These are phyloP conservation scores for Periparus ater DNA, from an alignment of 2,797 vertebrate species.

Conservation along the genomic window DNA sequence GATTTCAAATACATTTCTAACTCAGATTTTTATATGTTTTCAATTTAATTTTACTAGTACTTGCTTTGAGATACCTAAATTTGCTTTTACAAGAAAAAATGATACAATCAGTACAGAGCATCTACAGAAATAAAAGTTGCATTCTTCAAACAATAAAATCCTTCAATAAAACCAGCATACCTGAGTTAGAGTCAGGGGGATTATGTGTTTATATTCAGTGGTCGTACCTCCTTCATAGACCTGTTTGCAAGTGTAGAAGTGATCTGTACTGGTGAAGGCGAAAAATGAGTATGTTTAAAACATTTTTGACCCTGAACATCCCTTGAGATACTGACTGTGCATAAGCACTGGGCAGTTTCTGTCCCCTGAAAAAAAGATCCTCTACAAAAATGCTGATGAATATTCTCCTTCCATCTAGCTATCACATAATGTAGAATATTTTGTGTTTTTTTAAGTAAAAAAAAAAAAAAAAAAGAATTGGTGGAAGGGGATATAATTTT, in stretches of 20 bases:
- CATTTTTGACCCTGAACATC: neutral
- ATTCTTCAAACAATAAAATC: neutral
- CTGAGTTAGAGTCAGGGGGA: neutral
- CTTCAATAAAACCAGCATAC: neutral
- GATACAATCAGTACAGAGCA: neutral
- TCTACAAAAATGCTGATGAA: neutral
- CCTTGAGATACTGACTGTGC: neutral
- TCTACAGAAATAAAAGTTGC: neutral
- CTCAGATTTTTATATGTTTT: neutral
- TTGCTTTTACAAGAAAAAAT: neutral
- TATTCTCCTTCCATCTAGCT: neutral
- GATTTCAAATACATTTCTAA: neutral
- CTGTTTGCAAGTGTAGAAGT: neutral
- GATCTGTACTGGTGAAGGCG: neutral
- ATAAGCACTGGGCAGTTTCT: neutral
- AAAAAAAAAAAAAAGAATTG: neutral
- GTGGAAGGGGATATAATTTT: neutral
- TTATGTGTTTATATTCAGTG: neutral
- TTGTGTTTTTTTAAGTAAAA: neutral
- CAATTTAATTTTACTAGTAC: neutral
- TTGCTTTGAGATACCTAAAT: neutral
- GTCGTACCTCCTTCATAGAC: neutral
- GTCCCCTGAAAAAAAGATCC: neutral
- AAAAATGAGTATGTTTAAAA: neutral
- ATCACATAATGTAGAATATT: neutral